Evolutionary conservation across 2,113 vertebrate species (phyloP).

Genomic region (Melanotaenia duboulayi): DNA sequence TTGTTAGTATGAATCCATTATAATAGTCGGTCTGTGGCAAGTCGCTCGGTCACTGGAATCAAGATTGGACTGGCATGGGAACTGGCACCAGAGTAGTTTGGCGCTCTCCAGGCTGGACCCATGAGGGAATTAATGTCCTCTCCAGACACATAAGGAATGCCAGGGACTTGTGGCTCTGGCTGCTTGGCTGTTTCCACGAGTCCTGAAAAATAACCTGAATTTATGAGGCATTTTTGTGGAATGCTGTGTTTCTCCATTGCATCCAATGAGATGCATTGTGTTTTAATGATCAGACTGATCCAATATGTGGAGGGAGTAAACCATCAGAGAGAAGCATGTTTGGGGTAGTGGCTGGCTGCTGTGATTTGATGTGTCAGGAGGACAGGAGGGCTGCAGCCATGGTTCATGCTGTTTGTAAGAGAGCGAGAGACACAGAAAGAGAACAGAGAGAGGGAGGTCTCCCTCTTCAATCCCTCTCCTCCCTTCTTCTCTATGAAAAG

Average conservation of each 20-base stretch:
- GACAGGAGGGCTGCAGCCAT: constrained; percentile 41
- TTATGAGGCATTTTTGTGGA: constrained; percentile 37
- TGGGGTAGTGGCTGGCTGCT: constrained; percentile 34
- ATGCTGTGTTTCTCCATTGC: constrained; percentile 4
- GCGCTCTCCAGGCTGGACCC: constrained; percentile 57
- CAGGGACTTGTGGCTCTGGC: constrained; percentile 53
- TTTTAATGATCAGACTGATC: constrained; percentile 39
- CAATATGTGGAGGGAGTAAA: constrained; percentile 58
- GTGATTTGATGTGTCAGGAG: constrained; percentile 51
- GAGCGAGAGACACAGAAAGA: constrained; percentile 47
- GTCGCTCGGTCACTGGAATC: constrained; percentile 42
- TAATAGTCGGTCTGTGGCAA: constrained; percentile 25
- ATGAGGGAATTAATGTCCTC: constrained; percentile 70
- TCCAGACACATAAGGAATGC: constrained; percentile 72
- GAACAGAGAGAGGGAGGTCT: constrained; percentile 41
- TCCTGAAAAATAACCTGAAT: constrained; percentile 47
- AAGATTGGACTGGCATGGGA: constrained; percentile 75
- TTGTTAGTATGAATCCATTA: constrained; percentile 47
- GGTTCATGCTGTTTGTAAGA: constrained; percentile 45
- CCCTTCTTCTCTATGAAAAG: constrained; percentile 50
- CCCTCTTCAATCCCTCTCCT: constrained; percentile 74
- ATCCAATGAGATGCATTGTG: constrained; percentile 26
- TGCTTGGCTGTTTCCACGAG: constrained; percentile 47
- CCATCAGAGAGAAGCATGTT: constrained; percentile 7
- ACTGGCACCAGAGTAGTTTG: constrained; percentile 66